Base-by-base conservation (phyloP, 1,140 invertebrate genomes). In the Plodia interpunctella region DNA sequence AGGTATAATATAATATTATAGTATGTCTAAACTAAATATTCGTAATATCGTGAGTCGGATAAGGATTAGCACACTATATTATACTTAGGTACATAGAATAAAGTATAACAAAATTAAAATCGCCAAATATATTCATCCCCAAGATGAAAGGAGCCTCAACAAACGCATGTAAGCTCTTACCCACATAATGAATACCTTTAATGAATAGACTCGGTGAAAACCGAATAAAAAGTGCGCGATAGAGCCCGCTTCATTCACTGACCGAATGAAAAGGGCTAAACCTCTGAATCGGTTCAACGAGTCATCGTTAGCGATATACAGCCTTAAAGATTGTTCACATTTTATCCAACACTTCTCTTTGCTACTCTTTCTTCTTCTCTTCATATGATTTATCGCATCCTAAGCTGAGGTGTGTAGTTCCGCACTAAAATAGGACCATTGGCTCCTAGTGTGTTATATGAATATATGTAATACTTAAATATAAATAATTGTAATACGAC, bases 201-300 rank as follows among this genome's bases (percentile, higher is more conserved):
- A 53, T 53, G 51, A 53, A 53, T 53, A 53, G 51, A 11, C 49
- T 9, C 10, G 9, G 10, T 25, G 19, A 13, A 53, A 25, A 21
- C 20, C 20, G 9, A 11, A 53, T 53, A 53, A 53, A 53, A 53
- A 53, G 51, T 53, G 20, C 2, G 49, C 20, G 15, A 51, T 51
- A 53, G 51, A 20, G 6, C 13, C 51, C 5, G 20, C 15, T 13
- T 15, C 20, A 53, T 53, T 53, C 51, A 53, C 13, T 53, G 21
- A 20, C 18, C 51, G 51, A n/a, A 21, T 53, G 51, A 53, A 53
- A 53, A 53, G 51, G 13, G n/a, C 51, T n/a, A 25, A 53, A 53
- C 25, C 51, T 53, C 25, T 53, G 20, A 57, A 57, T 49, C 49
- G 56, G 38, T 57, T 57, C 38, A 19, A 44, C 56, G 44, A 57